Evolutionary conservation across 2,888 invertebrate genomes (phyloP), one percentile per base, ranked within the genome.

Genomic region (Hypolimnas misippus): DNA sequence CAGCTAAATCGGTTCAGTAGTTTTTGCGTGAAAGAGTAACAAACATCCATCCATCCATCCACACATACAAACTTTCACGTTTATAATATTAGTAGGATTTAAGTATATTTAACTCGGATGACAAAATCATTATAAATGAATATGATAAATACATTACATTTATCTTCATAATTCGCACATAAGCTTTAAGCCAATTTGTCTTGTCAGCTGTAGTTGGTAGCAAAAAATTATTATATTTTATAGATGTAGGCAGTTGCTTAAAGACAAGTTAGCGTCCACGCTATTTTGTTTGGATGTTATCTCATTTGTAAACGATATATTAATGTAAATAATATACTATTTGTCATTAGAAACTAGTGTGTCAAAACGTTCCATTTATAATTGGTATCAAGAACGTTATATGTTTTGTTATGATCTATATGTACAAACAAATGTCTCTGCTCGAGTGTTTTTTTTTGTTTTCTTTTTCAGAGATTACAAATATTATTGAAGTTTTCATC

Each of bases 141-240:
- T 46, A 42, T 21, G 44, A 12, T 21, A 46, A 46, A 19, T 12
- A 5, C 12, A 5, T 4, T 46, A 21, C 19, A 21, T 46, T 46
- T 12, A 46, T 46, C 44, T 21, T 21, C 21, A 46, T 46, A 44
- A 44, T 44, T 12, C 19, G 10, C 19, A 44, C 44, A 19, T 12
- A 10, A 1, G 10, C 4, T 46, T 5, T 46, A 21, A 7, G 38
- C n/a, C 14, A 16, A 16, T 16, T 14, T 44, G 44, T 46, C 44
- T 19, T 19, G 6, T 21, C 21, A 17, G 21, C 12, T 46, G 44
- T 16, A 14, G n/a, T 3, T 21, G n/a, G 12, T n/a, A 21, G 17
- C 42, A 46, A 46, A 46, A 46, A 5, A 44, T 5, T 4, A 14
- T n/a, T 38, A 14, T 14, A 38, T 33, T 38, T 12, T 0, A 40